Conservation (phyloP, 2,888 invertebrate genomes). For the Acleris cristana region DNA sequence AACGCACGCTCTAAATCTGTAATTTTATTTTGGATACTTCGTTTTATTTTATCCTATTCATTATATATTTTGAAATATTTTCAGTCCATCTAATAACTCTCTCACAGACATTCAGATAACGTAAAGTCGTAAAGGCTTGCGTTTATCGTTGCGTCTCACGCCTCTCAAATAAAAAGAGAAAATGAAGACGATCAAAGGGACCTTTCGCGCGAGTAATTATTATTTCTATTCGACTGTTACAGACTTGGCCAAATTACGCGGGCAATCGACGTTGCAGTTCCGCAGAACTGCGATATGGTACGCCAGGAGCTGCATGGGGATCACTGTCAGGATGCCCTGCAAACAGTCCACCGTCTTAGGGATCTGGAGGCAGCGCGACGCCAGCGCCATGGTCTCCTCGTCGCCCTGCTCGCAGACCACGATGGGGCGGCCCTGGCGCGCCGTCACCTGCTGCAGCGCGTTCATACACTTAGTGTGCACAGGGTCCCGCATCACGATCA, state of each 20-base stretch:
- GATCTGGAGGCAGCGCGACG: conserved; percentile 91
- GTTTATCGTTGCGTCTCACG: too few species aligned
- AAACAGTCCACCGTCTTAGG: conserved; percentile 99
- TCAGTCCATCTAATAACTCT: too few species aligned
- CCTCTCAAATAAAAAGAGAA: too few species aligned
- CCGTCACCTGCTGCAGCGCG: conserved; percentile 98
- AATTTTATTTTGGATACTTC: too few species aligned
- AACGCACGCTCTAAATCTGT: too few species aligned
- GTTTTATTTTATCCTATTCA: too few species aligned
- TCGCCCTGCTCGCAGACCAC: conserved; percentile 98
- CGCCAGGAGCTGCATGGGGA: conserved; percentile 98
- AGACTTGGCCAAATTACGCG: conserved; percentile 98
- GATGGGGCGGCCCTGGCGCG: conserved; percentile 96
- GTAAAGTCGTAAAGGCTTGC: too few species aligned
- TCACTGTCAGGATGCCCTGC: conserved; percentile 97
- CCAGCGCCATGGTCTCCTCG: conserved; percentile 91
- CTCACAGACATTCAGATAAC: too few species aligned
- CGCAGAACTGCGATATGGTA: conserved; percentile 98
- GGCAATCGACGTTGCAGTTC: conserved; percentile 99
- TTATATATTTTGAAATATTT: too few species aligned
- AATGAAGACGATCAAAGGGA: too few species aligned
- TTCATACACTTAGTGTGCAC: conserved; percentile 99
- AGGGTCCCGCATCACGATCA: conserved; percentile 98
- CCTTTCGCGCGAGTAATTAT: too few species aligned
- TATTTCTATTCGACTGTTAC: conserved; percentile 95